A percentile compares a stretch with the other conserved stretches of the same genome.
Evolutionary conservation across 2,797 vertebrate genomes (phyloP).

Genomic region (Apodemus agrarius): DNA sequence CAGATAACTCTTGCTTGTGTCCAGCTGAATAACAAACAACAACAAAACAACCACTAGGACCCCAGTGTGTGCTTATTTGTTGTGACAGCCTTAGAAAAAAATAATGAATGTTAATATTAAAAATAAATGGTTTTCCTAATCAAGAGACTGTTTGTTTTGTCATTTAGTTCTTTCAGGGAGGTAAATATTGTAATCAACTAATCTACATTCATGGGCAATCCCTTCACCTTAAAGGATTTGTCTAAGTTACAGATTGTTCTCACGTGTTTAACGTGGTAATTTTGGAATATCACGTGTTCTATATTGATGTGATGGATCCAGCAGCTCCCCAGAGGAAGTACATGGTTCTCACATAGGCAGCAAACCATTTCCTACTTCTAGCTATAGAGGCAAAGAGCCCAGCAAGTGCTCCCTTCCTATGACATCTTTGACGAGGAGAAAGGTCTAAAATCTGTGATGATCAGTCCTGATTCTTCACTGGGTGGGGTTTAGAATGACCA

Average conservation of each 20-base stretch:
- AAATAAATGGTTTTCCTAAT: background rate
- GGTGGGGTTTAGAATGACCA: background rate
- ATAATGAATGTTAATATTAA: background rate
- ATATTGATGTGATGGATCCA: background rate
- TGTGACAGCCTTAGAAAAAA: background rate
- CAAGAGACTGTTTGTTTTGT: background rate
- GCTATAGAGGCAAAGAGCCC: background rate
- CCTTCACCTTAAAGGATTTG: too few relatives aligned
- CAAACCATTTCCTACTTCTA: fast-evolving
- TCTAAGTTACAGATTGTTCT: background rate
- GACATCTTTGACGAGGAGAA: background rate
- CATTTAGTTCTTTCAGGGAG: background rate
- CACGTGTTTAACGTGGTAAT: background rate
- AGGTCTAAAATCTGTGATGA: background rate
- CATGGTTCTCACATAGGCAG: background rate
- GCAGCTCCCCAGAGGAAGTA: background rate
- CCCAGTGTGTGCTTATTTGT: background rate
- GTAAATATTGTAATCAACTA: background rate
- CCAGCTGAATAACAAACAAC: background rate
- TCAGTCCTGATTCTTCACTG: background rate
- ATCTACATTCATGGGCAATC: fast-evolving
- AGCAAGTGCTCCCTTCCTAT: background rate
- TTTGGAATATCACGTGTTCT: background rate
- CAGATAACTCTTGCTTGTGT: background rate
- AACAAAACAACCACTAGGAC: background rate